Percentiles rank a stretch among this genome's conserved stretches.
These are phyloP conservation scores for Crematogaster levior DNA, from an alignment of 2,888 invertebrate genomes.

Conservation along the genomic window DNA sequence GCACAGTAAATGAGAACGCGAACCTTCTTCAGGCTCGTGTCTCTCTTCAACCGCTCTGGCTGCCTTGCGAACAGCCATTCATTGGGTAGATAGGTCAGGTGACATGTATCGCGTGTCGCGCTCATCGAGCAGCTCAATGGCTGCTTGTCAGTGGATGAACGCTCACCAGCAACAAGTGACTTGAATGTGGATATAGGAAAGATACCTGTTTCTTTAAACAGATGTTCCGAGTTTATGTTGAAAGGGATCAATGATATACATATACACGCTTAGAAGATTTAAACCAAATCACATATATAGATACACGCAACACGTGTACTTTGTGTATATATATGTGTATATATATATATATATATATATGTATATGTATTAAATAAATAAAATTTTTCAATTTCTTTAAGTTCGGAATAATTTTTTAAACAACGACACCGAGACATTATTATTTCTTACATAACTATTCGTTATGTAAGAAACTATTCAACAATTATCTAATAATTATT, in stretches of 20 bases:
- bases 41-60: constrained; percentile 29
- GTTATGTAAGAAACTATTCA: too few species aligned
- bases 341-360: too few species aligned
- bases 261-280: background rate
- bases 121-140: constrained; percentile 48
- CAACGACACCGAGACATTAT: background rate
- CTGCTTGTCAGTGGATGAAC: constrained; percentile 48
- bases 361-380: too few species aligned
- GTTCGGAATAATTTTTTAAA: too few species aligned
- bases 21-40: constrained; percentile 54
- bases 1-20: constrained; percentile 61
- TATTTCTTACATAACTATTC: background rate
- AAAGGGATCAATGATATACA: background rate
- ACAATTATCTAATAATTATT: background rate
- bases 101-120: constrained; percentile 65
- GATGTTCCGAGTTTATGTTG: constrained; percentile 10
- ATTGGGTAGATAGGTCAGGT: constrained; percentile 61
- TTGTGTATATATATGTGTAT: too few species aligned
- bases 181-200: constrained; percentile 25
- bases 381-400: background rate
- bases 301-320: background rate
- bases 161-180: constrained; percentile 50
- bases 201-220: constrained; percentile 9
- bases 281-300: background rate
- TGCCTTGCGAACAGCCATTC: constrained; percentile 62